Percentiles rank a stretch among this genome's conserved stretches.
Conservation (phyloP, 1,140 invertebrate genomes). For the Linepithema humile region DNA sequence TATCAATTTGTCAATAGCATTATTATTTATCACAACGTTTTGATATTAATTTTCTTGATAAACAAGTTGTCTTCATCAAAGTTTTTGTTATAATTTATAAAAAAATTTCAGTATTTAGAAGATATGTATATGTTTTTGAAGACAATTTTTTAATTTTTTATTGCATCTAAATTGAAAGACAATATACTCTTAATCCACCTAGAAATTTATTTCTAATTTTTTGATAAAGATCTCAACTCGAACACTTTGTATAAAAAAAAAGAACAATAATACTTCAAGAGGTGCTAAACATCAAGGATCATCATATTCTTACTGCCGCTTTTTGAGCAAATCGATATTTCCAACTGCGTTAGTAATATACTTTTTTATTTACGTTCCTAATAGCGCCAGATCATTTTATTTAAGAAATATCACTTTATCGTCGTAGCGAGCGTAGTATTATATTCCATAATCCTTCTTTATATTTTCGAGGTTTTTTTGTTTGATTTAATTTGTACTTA, state of each 20-base stretch:
- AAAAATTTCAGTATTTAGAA: neutral
- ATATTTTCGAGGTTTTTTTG: neutral
- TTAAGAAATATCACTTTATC: neutral
- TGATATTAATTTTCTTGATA: neutral
- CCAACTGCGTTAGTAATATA: neutral
- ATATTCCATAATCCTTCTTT: neutral
- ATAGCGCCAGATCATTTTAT: neutral
- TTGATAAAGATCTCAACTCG: neutral
- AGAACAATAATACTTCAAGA: neutral
- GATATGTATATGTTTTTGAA: neutral
- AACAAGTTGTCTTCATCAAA: neutral
- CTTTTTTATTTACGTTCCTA: conserved; percentile 27
- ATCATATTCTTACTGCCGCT: conserved; percentile 26
- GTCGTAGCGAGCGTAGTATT: neutral
- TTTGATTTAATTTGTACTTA: conserved; percentile 32
- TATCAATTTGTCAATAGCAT: too few relatives aligned
- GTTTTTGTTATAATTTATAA: neutral
- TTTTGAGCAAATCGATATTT: neutral
- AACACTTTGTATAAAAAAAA: neutral
- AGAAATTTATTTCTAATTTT: neutral
- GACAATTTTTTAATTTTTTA: neutral
- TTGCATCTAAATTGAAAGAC: neutral
- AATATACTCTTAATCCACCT: neutral
- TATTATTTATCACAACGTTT: neutral
- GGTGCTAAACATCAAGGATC: neutral